Base-by-base conservation (phyloP, 2,797 vertebrate genomes). In the Poecilia picta region DNA sequence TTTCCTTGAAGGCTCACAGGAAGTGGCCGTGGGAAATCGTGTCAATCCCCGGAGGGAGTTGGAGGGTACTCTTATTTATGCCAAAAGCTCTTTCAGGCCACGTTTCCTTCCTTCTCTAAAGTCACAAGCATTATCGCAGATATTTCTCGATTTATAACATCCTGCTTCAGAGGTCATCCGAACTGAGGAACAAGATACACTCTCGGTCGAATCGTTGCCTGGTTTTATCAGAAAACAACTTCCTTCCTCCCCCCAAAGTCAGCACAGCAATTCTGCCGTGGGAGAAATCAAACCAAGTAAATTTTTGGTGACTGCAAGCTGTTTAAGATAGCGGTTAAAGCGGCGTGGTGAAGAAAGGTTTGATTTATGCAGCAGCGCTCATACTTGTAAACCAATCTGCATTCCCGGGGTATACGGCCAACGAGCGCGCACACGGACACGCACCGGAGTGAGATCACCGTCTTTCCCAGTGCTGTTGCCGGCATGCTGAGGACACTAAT, bases 401-500 rank as follows among this genome's bases (percentile, higher is more conserved):
- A 88, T 91, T 84, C 84, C 75, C 83, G 43, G 76, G 87, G 87
- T 88, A 81, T 82, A 81, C 80, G 49, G 49, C 20, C 49, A 51
- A 51, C 39, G 15, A 75, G 81, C 81, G 78, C 45, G 2, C 79
- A 43, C 79, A 80, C 81, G 79, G 45, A 2, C 79, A 43, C 79
- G 81, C 86, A 75, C 80, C 59, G 71, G 75, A 77, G 51, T 33
- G 74, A 81, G 87, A 92, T 91, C 80, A 88, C 85, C 89, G 83
- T 93, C 89, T 90, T 62, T 85, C 83, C 84, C 83, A 77, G 85
- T 80, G 11, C 78, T 73, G 80, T 82, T 83, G 87, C 74, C 80
- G 31, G 80, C 91, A 82, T 81, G 89, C 91, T 87, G 91, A 81
- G 89, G 91, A 93, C 31, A 74, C 91, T 93, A 92, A 95, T 93